Evolutionary conservation across 2,888 invertebrate species (phyloP).

Genomic region (Parnassius orleans): DNA sequence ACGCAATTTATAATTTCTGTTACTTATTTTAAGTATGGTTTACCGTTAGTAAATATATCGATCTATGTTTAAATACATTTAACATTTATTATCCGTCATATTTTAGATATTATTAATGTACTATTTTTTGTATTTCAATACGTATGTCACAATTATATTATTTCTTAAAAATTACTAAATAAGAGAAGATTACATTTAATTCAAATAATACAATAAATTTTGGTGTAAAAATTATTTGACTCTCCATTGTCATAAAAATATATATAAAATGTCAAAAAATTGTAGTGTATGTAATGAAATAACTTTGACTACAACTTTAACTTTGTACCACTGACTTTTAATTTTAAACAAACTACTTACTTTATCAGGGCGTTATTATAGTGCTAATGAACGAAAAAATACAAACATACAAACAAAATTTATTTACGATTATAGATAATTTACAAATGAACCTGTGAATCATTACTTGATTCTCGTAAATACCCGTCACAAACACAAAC

Average conservation of each 20-base stretch:
- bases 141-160: too few relatives aligned
- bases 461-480: conserved; percentile 29
- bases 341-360: too few relatives aligned
- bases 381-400: too few relatives aligned
- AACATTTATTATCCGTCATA: neutral
- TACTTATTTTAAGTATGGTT: conserved; percentile 11
- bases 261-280: too few relatives aligned
- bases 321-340: neutral
- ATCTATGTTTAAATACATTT: neutral
- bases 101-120: too few relatives aligned
- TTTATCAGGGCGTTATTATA: too few relatives aligned
- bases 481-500: conserved; percentile 27
- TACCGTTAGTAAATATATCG: conserved; percentile 2
- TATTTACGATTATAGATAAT: conserved; percentile 7
- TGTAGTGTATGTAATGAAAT: neutral
- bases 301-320: neutral
- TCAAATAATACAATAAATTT: too few relatives aligned
- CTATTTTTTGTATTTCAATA: neutral
- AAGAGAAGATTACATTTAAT: too few relatives aligned
- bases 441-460: conserved; percentile 28
- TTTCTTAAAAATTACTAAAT: too few relatives aligned
- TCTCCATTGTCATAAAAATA: too few relatives aligned
- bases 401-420: too few relatives aligned
- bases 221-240: too few relatives aligned
- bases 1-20: conserved; percentile 36